phyloP scores from a whole-genome alignment of 2,113 vertebrate species.

The Mandrillus leucophaeus region DNA sequence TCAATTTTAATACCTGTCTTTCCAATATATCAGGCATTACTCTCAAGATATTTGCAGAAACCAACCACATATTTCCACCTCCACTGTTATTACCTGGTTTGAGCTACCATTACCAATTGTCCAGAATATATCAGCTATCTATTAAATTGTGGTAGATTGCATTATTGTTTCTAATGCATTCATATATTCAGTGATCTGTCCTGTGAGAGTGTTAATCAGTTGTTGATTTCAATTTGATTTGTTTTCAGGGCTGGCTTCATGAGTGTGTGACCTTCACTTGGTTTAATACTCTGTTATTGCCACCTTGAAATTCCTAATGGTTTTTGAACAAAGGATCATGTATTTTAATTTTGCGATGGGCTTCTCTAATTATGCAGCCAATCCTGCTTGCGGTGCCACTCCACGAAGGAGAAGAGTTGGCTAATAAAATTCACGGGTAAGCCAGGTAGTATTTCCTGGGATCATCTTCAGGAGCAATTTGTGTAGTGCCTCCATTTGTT shows the following conservation, averaged over 20 bases:
- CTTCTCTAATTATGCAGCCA: background rate
- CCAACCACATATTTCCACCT: background rate
- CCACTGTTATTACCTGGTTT: background rate
- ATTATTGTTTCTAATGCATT: background rate
- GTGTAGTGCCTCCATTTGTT: background rate
- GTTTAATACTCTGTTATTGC: background rate
- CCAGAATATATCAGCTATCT: background rate
- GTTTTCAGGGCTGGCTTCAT: background rate
- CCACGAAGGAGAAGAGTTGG: background rate
- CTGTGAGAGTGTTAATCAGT: background rate
- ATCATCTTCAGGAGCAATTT: background rate
- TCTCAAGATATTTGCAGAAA: background rate
- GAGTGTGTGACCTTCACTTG: background rate
- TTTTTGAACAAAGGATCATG: background rate
- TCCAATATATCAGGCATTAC: background rate
- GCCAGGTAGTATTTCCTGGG: background rate
- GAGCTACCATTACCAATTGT: background rate
- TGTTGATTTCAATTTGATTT: background rate
- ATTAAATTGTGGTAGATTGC: background rate
- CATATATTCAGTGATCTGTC: background rate
- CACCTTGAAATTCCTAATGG: background rate
- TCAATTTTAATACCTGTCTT: background rate
- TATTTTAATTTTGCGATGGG: background rate
- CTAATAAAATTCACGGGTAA: background rate
- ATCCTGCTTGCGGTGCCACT: background rate